These are phyloP conservation scores for Symphodus melops DNA, from an alignment of 2,113 vertebrate genomes.

Conservation along the genomic window DNA sequence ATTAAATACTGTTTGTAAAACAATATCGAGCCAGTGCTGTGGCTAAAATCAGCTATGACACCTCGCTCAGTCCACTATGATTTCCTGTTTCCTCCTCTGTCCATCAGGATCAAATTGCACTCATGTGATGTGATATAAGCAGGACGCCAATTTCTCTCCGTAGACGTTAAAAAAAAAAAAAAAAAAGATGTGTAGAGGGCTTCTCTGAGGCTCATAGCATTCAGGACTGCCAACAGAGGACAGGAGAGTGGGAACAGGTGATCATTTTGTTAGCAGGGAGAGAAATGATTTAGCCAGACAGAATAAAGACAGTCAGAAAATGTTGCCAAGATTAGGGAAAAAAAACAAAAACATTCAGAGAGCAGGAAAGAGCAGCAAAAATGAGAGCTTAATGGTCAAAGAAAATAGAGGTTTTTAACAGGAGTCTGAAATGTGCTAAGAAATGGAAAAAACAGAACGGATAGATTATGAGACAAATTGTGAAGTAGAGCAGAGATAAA, in stretches of 20 bases:
- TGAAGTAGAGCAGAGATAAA: neutral
- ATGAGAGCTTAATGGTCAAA: conserved; percentile 30
- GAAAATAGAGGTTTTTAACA: conserved; percentile 32
- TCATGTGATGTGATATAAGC: conserved; percentile 54
- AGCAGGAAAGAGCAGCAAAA: conserved; percentile 9
- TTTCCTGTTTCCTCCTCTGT: conserved; percentile 22
- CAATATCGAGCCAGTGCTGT: too few relatives aligned
- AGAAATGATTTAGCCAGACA: conserved; percentile 4
- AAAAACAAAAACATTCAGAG: conserved; percentile 36
- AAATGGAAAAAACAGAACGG: neutral
- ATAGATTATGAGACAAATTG: conserved; percentile 2
- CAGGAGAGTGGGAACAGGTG: neutral
- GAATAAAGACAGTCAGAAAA: conserved; percentile 6
- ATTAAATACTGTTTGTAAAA: neutral
- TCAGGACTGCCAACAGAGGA: conserved; percentile 29
- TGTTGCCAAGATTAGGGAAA: conserved; percentile 16
- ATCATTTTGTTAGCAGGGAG: conserved; percentile 23
- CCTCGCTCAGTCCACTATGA: conserved; percentile 10
- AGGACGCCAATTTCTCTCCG: conserved; percentile 20
- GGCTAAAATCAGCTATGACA: conserved; percentile 7
- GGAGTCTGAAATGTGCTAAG: conserved; percentile 22
- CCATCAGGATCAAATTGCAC: conserved; percentile 31
- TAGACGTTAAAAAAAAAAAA: conserved; percentile 35
- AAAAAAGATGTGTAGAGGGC: conserved; percentile 6
- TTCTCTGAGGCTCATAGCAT: conserved; percentile 43